Evolutionary conservation across 2,888 invertebrate genomes (phyloP).

Genomic region (Griposia aprilina): DNA sequence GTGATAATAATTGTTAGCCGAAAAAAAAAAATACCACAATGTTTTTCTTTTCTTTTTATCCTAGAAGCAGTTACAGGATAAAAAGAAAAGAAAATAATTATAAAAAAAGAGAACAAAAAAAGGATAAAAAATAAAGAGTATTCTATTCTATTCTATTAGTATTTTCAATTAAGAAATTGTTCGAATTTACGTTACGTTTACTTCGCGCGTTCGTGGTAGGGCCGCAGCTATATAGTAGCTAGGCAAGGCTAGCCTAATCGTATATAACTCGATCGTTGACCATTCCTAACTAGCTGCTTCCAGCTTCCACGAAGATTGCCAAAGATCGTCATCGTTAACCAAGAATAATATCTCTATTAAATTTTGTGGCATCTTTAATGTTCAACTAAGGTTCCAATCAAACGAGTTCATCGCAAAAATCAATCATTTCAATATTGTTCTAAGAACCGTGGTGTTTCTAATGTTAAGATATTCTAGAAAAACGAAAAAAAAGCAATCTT

Average conservation of each 20-base stretch:
- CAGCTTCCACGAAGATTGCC: not conserved
- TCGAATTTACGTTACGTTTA: too few relatives aligned
- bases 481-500: constrained; percentile 29
- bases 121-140: too few relatives aligned
- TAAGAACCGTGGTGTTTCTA: not conserved
- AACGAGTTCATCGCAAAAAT: constrained; percentile 7
- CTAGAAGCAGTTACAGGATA: too few relatives aligned
- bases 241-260: not conserved
- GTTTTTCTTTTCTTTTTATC: too few relatives aligned
- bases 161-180: too few relatives aligned
- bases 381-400: constrained; percentile 1
- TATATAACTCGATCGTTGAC: not conserved
- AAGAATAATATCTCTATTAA: not conserved
- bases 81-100: too few relatives aligned
- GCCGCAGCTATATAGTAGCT: too few relatives aligned
- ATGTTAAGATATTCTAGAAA: constrained; percentile 19
- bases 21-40: too few relatives aligned
- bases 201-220: too few relatives aligned
- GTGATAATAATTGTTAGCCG: too few relatives aligned
- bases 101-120: too few relatives aligned
- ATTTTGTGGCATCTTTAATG: constrained; percentile 2
- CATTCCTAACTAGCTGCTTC: not conserved
- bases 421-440: constrained; percentile 19
- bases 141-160: too few relatives aligned
- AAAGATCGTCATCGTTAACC: not conserved